Evolutionary conservation across 2,113 vertebrate genomes (phyloP).

Genomic region (Pavo muticus): DNA sequence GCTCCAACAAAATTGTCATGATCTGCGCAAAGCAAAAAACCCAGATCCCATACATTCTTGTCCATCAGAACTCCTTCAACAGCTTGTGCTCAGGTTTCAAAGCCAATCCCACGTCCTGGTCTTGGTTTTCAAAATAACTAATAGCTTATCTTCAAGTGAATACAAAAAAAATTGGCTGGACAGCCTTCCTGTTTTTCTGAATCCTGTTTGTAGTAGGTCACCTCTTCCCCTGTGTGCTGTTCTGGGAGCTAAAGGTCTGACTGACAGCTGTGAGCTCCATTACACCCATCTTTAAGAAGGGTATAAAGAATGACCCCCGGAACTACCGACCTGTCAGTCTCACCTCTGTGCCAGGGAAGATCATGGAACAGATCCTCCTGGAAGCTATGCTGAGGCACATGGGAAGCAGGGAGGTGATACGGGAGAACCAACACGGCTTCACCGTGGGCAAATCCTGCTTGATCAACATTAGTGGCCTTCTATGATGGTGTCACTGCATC

Average conservation of each 20-base stretch:
- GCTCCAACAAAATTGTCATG: neutral
- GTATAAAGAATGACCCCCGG: too few species aligned
- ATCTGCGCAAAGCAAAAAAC: neutral
- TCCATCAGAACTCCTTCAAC: neutral
- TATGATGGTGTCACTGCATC: too few species aligned
- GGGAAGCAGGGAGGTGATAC: too few species aligned
- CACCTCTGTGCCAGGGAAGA: too few species aligned
- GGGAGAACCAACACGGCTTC: too few species aligned
- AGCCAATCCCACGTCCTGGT: neutral
- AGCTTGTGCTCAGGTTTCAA: neutral
- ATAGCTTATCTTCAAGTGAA: neutral
- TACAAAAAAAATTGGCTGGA: neutral
- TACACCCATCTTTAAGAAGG: neutral
- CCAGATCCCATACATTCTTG: neutral
- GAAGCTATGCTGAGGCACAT: too few species aligned
- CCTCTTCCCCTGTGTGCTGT: rapidly evolving
- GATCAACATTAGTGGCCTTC: too few species aligned
- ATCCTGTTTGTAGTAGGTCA: neutral
- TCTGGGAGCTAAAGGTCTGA: neutral
- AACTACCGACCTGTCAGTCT: too few species aligned
- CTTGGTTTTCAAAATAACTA: neutral
- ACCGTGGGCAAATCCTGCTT: too few species aligned
- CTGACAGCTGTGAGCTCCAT: neutral
- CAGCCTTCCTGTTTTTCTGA: neutral
- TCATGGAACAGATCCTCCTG: too few species aligned